Evolutionary conservation across 2,888 invertebrate genomes (phyloP).

Genomic region (Spodoptera exigua): DNA sequence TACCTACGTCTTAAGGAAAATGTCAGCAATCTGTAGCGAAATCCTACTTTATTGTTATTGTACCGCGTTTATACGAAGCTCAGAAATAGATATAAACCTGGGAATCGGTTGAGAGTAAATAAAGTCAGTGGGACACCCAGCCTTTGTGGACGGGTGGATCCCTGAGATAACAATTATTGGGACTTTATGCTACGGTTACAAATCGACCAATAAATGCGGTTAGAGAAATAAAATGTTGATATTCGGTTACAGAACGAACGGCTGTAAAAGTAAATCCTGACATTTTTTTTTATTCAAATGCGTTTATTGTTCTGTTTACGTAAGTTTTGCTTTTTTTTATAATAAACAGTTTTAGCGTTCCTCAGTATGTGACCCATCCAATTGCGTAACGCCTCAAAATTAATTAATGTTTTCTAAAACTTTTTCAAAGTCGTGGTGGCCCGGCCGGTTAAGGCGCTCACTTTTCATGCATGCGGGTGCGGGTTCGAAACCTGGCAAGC

Average conservation of each 20-base stretch:
- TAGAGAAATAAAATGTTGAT: constrained; percentile 51
- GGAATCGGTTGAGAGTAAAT: constrained; percentile 82
- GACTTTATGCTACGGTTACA: constrained; percentile 71
- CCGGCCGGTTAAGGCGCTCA: too few species aligned
- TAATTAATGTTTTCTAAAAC: too few species aligned
- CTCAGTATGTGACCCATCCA: too few species aligned
- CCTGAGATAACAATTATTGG: constrained; percentile 82
- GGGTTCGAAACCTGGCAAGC: too few species aligned
- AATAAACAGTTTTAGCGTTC: too few species aligned
- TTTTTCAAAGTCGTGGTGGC: too few species aligned
- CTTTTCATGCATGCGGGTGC: too few species aligned
- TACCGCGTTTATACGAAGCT: constrained; percentile 82
- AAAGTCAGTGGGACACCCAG: constrained; percentile 72
- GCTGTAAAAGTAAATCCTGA: constrained; percentile 32
- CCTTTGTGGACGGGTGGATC: constrained; percentile 72
- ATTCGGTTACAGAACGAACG: constrained; percentile 36
- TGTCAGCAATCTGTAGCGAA: constrained; percentile 85
- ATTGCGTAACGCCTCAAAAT: too few species aligned
- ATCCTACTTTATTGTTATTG: constrained; percentile 87
- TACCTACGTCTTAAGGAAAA: constrained; percentile 80
- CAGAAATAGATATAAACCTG: constrained; percentile 82
- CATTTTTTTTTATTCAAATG: constrained; percentile 27
- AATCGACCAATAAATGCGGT: constrained; percentile 66
- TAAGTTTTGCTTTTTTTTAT: too few species aligned
- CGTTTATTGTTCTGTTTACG: constrained; percentile 1